These are phyloP conservation scores for Stegodyphus dumicola DNA, from an alignment of 1,140 invertebrate species.

Conservation along the genomic window DNA sequence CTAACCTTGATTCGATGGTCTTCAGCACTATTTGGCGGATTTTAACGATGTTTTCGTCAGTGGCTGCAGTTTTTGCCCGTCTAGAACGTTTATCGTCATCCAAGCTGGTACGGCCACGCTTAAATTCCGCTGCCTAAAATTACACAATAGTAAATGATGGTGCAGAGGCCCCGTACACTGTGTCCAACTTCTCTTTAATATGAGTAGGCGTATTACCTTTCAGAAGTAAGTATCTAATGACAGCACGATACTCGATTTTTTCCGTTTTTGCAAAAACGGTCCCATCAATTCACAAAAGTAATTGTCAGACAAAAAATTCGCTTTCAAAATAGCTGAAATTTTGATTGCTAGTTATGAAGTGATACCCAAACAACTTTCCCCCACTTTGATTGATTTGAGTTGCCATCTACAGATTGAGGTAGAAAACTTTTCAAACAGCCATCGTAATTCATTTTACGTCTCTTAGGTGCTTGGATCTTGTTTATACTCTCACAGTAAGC, in stretches of 20 bases:
- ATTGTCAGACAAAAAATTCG: neutral
- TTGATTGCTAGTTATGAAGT: neutral
- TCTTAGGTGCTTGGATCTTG: too few relatives aligned
- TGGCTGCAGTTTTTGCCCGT: neutral
- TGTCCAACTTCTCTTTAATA: neutral
- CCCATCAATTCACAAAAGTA: neutral
- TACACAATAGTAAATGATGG: constrained; percentile 2
- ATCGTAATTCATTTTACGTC: too few relatives aligned
- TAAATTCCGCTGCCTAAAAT: constrained; percentile 7
- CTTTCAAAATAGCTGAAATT: neutral
- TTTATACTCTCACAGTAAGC: too few relatives aligned
- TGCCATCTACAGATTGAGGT: too few relatives aligned
- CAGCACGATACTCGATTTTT: constrained; percentile 5
- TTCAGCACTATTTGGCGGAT: constrained; percentile 5
- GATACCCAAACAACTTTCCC: neutral
- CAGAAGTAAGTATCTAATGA: constrained; percentile 11
- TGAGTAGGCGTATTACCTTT: neutral
- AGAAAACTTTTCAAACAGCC: neutral
- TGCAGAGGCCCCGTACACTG: neutral
- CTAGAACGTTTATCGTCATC: neutral
- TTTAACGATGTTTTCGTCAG: neutral
- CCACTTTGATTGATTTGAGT: neutral
- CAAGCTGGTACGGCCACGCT: neutral
- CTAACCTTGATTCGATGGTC: neutral
- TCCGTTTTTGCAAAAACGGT: neutral